phyloP scores from a whole-genome alignment of 2,113 vertebrate species.

The Piaya cayana region DNA sequence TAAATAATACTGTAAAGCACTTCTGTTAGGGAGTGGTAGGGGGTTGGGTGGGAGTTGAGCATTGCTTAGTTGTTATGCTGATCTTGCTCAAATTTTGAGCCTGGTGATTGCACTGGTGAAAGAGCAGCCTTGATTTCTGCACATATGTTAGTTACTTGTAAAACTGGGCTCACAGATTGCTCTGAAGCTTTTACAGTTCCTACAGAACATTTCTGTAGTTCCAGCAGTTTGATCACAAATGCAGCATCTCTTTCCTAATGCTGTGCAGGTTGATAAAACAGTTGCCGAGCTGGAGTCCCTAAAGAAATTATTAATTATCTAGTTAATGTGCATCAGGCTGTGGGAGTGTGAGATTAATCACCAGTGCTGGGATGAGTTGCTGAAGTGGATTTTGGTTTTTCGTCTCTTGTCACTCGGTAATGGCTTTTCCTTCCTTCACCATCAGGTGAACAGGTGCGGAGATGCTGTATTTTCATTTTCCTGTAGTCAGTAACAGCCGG shows the following conservation, averaged over 20 bases:
- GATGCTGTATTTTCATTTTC: conserved; percentile 84
- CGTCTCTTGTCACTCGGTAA: conserved; percentile 83
- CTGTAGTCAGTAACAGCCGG: conserved; percentile 80
- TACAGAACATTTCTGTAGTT: conserved; percentile 41
- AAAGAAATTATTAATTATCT: conserved; percentile 99
- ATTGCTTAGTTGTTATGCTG: neutral
- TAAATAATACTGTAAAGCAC: neutral
- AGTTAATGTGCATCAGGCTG: conserved; percentile 96
- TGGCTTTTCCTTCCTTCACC: conserved; percentile 84
- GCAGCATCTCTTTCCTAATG: conserved; percentile 66
- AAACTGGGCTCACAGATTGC: conserved; percentile 6
- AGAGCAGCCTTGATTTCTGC: neutral
- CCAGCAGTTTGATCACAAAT: conserved; percentile 69
- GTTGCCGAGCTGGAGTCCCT: conserved; percentile 87
- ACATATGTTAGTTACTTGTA: neutral
- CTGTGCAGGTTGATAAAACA: conserved; percentile 90
- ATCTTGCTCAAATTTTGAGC: neutral
- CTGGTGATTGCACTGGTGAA: neutral
- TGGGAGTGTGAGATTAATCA: conserved; percentile 95
- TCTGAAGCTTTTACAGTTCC: conserved; percentile 36
- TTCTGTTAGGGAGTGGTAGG: neutral
- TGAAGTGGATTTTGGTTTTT: conserved; percentile 87
- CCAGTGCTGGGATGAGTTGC: conserved; percentile 84
- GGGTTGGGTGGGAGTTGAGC: neutral
- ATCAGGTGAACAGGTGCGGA: conserved; percentile 85